Evolutionary conservation across 2,797 vertebrate genomes (phyloP), one percentile per base, ranked within the genome.

Genomic region (Danio albolineatus): DNA sequence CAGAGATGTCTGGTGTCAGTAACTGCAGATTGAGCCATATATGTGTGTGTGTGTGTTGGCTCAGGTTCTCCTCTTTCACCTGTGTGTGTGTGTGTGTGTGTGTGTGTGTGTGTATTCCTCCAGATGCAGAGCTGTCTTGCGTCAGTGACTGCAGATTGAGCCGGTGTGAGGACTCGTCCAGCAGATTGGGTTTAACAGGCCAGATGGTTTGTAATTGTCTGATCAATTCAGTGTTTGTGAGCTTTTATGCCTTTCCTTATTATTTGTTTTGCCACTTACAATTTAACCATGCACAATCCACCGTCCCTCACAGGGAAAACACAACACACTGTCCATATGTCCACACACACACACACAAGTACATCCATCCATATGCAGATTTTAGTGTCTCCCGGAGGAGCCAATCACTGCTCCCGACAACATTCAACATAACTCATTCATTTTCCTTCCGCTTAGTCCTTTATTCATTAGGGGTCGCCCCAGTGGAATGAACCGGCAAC

Each of bases 121-220:
- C 79, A 85, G 76, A 86, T 84, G 82, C 78, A 76, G 60, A 80
- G 73, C 77, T 79, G 65, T 80, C 80, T 78, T 67, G 73, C 84
- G 76, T 86, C 82, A 79, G 80, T 77, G 78, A 75, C 53, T 71
- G 39, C 21, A 62, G 48, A 57, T 76, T 48, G 62, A 66, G 59
- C 67, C 70, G 48, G 21, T 77, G 76, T 76, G 74, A 65, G 91
- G 84, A 89, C 91, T 88, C 87, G 92, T 89, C 91, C 92, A 96
- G 92, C 97, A 98, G 97, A 96, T 97, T 97, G 97, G 91, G 90
- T 96, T 98, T 98, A 98, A 99, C 96, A 96, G 95, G 94, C 96
- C 97, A 98, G 97, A 97, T 98, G 96, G 96, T 90, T 96, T 94
- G 91, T 98, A 98, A 99, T 98, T 93, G 95, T 95, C 94, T 94